Percentiles rank a stretch among this genome's conserved stretches.
Conservation (phyloP, 2,113 vertebrate genomes). For the Microcebus griseorufus region DNA sequence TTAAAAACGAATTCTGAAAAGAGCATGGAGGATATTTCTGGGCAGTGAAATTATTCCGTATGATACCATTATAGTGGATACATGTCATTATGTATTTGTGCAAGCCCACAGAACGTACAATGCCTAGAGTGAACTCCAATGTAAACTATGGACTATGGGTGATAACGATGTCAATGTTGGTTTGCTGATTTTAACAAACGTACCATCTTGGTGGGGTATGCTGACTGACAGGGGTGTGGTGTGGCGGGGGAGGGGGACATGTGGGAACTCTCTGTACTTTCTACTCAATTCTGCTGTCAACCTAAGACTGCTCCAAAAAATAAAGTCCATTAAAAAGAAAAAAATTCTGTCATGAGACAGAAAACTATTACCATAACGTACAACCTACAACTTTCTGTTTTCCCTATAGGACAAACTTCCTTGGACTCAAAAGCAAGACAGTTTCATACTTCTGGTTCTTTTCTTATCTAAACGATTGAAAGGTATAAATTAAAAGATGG, state of each 20-base stretch:
- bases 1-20: background rate
- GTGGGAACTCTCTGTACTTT: background rate
- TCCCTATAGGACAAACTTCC: background rate
- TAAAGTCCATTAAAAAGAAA: background rate
- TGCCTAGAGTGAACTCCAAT: background rate
- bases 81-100: rapidly evolving
- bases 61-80: background rate
- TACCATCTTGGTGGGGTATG: background rate
- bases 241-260: rapidly evolving
- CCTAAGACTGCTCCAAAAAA: background rate
- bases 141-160: rapidly evolving
- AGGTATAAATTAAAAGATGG: background rate
- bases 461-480: background rate
- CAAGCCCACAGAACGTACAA: background rate
- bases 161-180: rapidly evolving
- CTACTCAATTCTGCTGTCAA: background rate
- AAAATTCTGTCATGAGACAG: background rate
- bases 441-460: background rate
- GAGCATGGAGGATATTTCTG: background rate
- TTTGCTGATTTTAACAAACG: rapidly evolving
- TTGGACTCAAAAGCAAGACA: background rate
- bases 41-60: too few species aligned
- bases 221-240: rapidly evolving
- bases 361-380: background rate
- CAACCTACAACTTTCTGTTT: background rate